Evolutionary conservation across 2,888 invertebrate species (phyloP), one percentile per base, ranked within the genome.

Genomic region (Dynastes hyllus): DNA sequence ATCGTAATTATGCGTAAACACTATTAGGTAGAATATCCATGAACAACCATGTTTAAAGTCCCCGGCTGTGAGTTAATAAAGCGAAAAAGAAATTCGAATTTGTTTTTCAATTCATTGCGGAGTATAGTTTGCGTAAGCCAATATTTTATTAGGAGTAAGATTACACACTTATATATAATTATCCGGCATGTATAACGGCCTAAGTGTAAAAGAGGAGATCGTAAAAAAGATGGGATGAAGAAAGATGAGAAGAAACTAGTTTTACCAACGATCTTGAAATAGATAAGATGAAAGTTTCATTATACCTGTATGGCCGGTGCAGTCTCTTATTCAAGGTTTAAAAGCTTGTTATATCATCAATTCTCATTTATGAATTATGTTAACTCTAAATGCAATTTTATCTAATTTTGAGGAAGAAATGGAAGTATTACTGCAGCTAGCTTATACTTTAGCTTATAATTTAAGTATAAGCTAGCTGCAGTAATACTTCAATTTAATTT

Each of bases 131-230:
- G 45, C 2, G 8, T 8, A 45, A 55, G 55, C 55, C 55, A 55
- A 55, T 55, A 55, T 55, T 55, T 55, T 22, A 55, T 22, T 45
- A 45, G 1, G 11, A 55, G 22, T 4, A 4, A n/a, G n/a, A 55
- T 55, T 55, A 16, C 13, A 55, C n/a, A 13, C n/a, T 55, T 55
- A 55, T 55, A 55, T 55, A 55, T 55, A 55, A 55, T 55, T 55
- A 55, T 55, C 55, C 6, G 55, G 16, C 16, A 16, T 22, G 22
- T 55, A 55, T n/a, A 55, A 22, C 16, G 2, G 22, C 55, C 55
- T 55, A 22, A 55, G 55, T 22, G 55, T 16, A 3, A 55, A 55
- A 55, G 55, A 55, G 13, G 55, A 55, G 22, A n/a, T 6, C 55
- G 55, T 16, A 45, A 45, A 45, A 45, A 45, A 45, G 8, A 45